Conservation (phyloP, 1,140 invertebrate species). For the Xylocopa sonorina region DNA sequence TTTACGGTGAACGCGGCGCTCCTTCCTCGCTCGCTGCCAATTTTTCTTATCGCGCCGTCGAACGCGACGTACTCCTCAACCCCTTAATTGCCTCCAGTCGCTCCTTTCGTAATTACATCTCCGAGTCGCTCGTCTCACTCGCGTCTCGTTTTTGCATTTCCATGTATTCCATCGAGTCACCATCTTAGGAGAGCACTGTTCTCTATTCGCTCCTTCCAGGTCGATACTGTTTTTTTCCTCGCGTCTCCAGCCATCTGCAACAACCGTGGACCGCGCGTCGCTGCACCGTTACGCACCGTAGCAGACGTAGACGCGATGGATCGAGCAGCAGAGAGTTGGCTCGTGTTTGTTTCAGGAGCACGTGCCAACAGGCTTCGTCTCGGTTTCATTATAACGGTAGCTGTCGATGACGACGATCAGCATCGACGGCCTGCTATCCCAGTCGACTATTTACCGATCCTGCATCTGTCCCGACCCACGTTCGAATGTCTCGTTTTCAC, state of each 20-base stretch:
- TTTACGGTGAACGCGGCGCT: slow-evolving; percentile 49
- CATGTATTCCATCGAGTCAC: not conserved
- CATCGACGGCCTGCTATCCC: slow-evolving; percentile 53
- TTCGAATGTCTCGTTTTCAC: slow-evolving; percentile 62
- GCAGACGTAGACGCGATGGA: not conserved
- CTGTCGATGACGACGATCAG: slow-evolving; percentile 62
- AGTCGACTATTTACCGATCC: slow-evolving; percentile 61
- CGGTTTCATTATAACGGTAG: slow-evolving; percentile 64
- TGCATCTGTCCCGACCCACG: slow-evolving; percentile 62
- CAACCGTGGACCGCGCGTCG: slow-evolving; percentile 38
- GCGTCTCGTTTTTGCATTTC: too few species aligned
- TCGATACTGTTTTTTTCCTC: not conserved
- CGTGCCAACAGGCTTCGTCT: slow-evolving; percentile 53
- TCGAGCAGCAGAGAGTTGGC: not conserved
- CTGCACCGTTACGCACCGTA: slow-evolving; percentile 23
- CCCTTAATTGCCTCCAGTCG: slow-evolving; percentile 33
- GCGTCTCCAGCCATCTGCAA: slow-evolving; percentile 23
- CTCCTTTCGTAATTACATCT: not conserved
- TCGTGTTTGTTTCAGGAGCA: slow-evolving; percentile 53
- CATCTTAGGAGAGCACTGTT: too few species aligned
- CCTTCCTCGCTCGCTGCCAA: slow-evolving; percentile 1
- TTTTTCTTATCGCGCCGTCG: slow-evolving; percentile 11
- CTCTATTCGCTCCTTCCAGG: too few species aligned
- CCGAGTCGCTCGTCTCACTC: too few species aligned
- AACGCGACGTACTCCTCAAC: not conserved